Conservation (phyloP, 2,888 invertebrate genomes). For the Agriopis aurantiaria region DNA sequence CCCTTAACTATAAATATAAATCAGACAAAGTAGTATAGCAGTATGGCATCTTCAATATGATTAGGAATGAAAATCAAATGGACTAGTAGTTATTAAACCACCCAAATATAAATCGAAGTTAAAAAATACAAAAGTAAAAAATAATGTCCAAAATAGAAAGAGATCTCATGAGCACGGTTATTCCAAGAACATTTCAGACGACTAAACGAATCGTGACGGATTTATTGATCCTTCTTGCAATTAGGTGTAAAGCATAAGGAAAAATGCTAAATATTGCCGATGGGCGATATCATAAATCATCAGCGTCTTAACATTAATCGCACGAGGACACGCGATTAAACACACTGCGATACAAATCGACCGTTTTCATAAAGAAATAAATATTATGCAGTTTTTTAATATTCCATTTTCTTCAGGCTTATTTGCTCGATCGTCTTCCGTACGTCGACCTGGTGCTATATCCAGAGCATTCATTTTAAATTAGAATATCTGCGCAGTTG, state of each 20-base stretch:
- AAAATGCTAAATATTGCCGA: conserved; percentile 33
- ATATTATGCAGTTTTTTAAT: conserved; percentile 48
- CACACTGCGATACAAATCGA: conserved; percentile 60
- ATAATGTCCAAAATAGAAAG: neutral
- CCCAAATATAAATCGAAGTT: too few relatives aligned
- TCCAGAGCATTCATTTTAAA: conserved; percentile 70
- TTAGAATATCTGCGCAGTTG: conserved; percentile 73
- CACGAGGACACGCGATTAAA: conserved; percentile 62
- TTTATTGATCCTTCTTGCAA: conserved; percentile 27
- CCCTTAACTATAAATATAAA: too few relatives aligned
- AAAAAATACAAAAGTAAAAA: neutral
- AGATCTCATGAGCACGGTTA: conserved; percentile 5
- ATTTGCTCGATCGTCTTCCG: conserved; percentile 69
- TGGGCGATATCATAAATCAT: conserved; percentile 57
- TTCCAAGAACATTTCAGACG: conserved; percentile 8
- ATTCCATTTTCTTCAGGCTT: conserved; percentile 55
- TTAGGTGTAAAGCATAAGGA: conserved; percentile 34
- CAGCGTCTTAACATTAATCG: conserved; percentile 60
- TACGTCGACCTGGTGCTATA: conserved; percentile 70
- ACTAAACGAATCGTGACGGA: conserved; percentile 20
- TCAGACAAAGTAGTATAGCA: neutral
- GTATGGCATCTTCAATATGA: neutral
- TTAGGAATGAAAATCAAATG: neutral
- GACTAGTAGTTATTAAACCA: too few relatives aligned
- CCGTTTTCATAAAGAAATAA: conserved; percentile 51